Percentiles rank a stretch among this genome's conserved stretches.
Evolutionary conservation across 2,797 vertebrate genomes (phyloP).

Genomic region (Distichodus sexfasciatus): DNA sequence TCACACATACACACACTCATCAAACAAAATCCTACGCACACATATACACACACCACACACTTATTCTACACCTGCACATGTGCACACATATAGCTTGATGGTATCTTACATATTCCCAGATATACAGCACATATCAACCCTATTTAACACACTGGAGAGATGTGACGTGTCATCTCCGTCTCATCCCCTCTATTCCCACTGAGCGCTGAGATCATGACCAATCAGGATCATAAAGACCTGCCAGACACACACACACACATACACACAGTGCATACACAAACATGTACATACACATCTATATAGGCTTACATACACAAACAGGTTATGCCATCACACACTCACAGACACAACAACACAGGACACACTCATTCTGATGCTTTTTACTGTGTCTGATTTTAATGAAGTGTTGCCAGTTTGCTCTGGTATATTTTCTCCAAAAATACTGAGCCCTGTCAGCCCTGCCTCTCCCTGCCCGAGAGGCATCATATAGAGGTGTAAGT

Average conservation of each 20-base stretch:
- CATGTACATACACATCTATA: too few relatives aligned
- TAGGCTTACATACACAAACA: not conserved
- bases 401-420: not conserved
- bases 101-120: too few relatives aligned
- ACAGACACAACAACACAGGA: not conserved
- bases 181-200: not conserved
- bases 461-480: too few relatives aligned
- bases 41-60: not conserved
- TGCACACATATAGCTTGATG: not conserved
- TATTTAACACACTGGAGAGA: too few relatives aligned
- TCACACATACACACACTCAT: constrained; percentile 21
- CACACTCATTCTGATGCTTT: too few relatives aligned
- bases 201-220: not conserved
- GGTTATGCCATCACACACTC: not conserved
- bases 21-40: not conserved
- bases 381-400: not conserved
- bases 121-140: too few relatives aligned
- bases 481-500: too few relatives aligned
- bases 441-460: too few relatives aligned
- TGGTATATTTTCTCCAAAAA: too few relatives aligned
- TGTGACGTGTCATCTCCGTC: not conserved
- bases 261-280: not conserved
- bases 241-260: not conserved
- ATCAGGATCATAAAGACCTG: constrained; percentile 2
- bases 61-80: too few relatives aligned